phyloP scores from a whole-genome alignment of 2,113 vertebrate genomes.

The Mustela lutreola region DNA sequence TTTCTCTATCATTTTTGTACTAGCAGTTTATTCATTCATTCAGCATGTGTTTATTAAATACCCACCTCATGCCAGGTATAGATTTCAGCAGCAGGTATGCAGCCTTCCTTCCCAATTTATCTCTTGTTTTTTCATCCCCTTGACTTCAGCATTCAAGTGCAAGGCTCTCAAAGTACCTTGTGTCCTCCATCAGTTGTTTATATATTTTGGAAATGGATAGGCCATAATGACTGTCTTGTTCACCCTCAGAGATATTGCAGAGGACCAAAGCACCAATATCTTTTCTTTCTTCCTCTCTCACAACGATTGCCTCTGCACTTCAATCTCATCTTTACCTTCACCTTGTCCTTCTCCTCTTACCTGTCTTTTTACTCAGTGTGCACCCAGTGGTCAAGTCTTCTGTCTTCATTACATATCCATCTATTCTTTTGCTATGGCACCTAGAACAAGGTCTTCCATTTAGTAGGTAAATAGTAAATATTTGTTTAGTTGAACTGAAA shows the following conservation, averaged over 20 bases:
- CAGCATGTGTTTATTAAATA: background rate
- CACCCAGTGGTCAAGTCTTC: background rate
- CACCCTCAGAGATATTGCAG: background rate
- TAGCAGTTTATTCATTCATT: background rate
- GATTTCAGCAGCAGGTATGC: background rate
- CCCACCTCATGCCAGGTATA: background rate
- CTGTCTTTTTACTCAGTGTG: background rate
- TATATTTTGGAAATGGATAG: background rate
- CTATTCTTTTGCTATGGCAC: background rate
- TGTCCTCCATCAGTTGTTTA: background rate
- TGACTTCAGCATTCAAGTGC: background rate
- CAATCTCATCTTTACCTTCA: background rate
- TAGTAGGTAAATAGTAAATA: constrained; percentile 2
- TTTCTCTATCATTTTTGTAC: background rate
- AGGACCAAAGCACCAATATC: background rate
- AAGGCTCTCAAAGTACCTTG: background rate
- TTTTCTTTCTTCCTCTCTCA: background rate
- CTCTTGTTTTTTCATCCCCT: background rate
- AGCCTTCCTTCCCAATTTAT: background rate
- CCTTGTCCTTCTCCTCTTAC: background rate
- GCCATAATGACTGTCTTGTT: background rate
- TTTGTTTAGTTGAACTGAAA: constrained; percentile 64
- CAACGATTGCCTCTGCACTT: background rate
- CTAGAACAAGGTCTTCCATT: background rate
- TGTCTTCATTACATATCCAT: background rate